phyloP scores from a whole-genome alignment of 1,140 invertebrate genomes.

The Zaprionus vittiger region DNA sequence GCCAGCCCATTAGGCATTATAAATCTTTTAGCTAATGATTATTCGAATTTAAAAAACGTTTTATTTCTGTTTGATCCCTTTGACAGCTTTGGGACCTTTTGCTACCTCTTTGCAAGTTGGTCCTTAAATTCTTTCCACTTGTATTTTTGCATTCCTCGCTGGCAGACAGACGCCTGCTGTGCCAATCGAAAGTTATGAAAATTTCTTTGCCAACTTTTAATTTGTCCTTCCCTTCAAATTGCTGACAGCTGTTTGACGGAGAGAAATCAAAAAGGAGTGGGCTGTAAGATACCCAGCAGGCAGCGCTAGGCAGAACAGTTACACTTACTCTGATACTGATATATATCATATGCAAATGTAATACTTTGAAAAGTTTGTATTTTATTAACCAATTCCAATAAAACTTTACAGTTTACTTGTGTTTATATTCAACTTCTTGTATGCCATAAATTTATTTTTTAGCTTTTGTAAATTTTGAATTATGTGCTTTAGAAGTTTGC shows the following conservation, averaged over 20 bases:
- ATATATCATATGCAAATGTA: too few relatives aligned
- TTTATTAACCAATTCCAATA: background rate
- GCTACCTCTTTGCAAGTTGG: background rate
- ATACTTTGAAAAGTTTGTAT: background rate
- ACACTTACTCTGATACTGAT: too few relatives aligned
- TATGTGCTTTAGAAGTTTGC: background rate
- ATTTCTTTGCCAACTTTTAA: slow-evolving; percentile 11
- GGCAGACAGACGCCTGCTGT: background rate
- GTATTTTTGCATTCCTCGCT: too few relatives aligned
- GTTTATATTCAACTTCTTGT: background rate
- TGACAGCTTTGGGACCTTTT: background rate
- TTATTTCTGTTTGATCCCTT: slow-evolving; percentile 5
- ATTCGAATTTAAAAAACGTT: background rate
- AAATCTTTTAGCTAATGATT: slow-evolving; percentile 2
- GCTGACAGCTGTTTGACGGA: background rate
- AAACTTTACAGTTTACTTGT: background rate
- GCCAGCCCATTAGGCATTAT: background rate
- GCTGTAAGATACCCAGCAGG: background rate
- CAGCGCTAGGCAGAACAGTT: background rate
- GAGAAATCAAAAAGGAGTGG: background rate
- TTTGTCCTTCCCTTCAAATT: background rate
- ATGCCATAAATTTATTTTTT: background rate
- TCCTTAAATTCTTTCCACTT: background rate
- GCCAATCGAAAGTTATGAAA: slow-evolving; percentile 8
- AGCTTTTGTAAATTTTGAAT: rapidly evolving